phyloP scores from a whole-genome alignment of 2,113 vertebrate genomes.

The Oostethus manadensis region DNA sequence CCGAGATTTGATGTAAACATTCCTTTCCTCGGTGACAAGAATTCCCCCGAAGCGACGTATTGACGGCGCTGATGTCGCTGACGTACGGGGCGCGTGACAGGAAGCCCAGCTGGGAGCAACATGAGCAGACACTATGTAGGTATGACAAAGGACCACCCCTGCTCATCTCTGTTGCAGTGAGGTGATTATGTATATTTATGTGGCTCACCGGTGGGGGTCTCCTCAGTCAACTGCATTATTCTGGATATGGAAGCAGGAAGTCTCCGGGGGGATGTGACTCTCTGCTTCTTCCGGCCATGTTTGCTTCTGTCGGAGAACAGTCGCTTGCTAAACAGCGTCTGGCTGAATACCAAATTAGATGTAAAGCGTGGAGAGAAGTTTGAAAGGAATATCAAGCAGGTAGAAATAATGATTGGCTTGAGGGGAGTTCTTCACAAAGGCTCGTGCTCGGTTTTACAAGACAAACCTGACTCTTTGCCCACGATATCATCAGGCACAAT shows the following conservation, averaged over 20 bases:
- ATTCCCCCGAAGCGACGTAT: conserved; percentile 12
- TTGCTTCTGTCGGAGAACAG: conserved; percentile 6
- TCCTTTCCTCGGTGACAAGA: conserved; percentile 1
- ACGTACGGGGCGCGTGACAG: conserved; percentile 2
- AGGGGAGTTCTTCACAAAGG: conserved; percentile 32
- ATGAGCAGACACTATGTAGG: conserved; percentile 11
- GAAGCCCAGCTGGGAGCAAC: conserved; percentile 24
- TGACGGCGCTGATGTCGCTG: not conserved
- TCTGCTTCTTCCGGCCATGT: conserved; percentile 5
- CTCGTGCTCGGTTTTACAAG: too few relatives aligned
- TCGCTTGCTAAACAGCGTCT: not conserved
- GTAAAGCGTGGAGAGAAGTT: conserved; percentile 27
- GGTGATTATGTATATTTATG: conserved; percentile 36
- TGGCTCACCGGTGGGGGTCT: conserved; percentile 4
- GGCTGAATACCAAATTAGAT: conserved; percentile 2
- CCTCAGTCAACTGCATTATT: conserved; percentile 23
- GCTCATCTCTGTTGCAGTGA: conserved; percentile 15
- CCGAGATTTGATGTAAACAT: conserved; percentile 4
- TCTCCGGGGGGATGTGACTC: conserved; percentile 5
- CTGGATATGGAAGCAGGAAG: conserved; percentile 24
- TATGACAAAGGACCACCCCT: not conserved
- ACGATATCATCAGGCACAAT: too few relatives aligned
- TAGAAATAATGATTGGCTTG: conserved; percentile 17
- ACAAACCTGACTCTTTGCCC: too few relatives aligned
- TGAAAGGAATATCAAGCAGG: conserved; percentile 26